phyloP scores from a whole-genome alignment of 2,888 invertebrate species.

The Caenorhabditis doughertyi region DNA sequence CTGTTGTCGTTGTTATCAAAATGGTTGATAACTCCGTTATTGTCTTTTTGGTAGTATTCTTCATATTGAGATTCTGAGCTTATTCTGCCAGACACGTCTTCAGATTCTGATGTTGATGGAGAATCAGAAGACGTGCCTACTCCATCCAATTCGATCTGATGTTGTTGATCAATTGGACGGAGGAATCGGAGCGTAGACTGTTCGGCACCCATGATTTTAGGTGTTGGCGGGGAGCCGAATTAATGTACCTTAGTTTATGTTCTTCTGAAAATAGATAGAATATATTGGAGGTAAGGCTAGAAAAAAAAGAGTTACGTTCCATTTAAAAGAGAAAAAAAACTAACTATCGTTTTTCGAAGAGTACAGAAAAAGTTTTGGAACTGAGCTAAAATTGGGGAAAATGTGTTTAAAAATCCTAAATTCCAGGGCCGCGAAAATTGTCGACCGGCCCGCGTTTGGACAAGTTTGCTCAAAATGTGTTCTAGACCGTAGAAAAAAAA shows the following conservation, averaged over 20 bases:
- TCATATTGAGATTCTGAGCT: background rate
- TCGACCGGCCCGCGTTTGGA: too few relatives aligned
- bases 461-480: too few relatives aligned
- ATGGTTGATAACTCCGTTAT: background rate
- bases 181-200: conserved; percentile 15
- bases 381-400: too few relatives aligned
- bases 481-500: too few relatives aligned
- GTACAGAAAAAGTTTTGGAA: too few relatives aligned
- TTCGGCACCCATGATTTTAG: conserved; percentile 1
- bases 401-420: too few relatives aligned
- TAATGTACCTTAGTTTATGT: background rate
- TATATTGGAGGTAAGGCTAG: too few relatives aligned
- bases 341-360: too few relatives aligned
- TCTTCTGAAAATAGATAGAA: background rate
- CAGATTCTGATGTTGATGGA: background rate
- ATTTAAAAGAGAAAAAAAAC: too few relatives aligned
- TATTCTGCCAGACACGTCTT: conserved; percentile 16
- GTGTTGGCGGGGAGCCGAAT: background rate
- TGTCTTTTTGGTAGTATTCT: background rate
- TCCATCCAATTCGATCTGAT: background rate
- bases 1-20: conserved; percentile 3
- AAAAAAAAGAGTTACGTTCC: too few relatives aligned
- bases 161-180: background rate
- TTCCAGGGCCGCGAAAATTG: too few relatives aligned
- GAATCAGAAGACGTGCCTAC: conserved; percentile 4